A percentile compares a stretch with the other conserved stretches of the same genome.
Evolutionary conservation across 2,888 invertebrate genomes (phyloP).

Genomic region (Metallyticus violacea): DNA sequence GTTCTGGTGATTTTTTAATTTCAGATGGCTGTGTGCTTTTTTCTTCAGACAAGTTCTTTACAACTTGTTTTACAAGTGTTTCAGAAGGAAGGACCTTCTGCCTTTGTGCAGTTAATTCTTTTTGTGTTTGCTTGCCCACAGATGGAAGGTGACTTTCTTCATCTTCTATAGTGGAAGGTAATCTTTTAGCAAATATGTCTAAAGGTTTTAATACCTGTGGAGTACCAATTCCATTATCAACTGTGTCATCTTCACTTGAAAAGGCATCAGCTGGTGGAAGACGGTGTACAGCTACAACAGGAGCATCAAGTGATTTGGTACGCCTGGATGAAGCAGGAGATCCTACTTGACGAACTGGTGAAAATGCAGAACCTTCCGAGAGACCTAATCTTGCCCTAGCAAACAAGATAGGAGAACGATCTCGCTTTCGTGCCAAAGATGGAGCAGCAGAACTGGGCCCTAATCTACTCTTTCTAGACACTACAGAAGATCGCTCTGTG

Average conservation of each 20-base stretch:
- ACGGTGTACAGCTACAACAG: slow-evolving; percentile 75
- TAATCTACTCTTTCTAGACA: not conserved
- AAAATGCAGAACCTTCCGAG: slow-evolving; percentile 79
- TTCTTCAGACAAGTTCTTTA: not conserved
- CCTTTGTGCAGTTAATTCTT: not conserved
- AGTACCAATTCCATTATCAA: slow-evolving; percentile 61
- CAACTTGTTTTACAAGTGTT: not conserved
- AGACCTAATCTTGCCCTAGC: slow-evolving; percentile 76
- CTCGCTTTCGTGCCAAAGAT: slow-evolving; percentile 55
- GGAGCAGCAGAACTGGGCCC: not conserved
- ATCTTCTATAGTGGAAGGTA: slow-evolving; percentile 5
- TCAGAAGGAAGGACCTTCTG: not conserved
- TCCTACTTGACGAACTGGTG: slow-evolving; percentile 67
- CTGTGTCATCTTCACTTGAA: slow-evolving; percentile 85
- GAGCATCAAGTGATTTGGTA: slow-evolving; percentile 81
- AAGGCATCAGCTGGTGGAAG: slow-evolving; percentile 81
- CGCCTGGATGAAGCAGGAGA: slow-evolving; percentile 73
- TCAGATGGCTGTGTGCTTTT: not conserved
- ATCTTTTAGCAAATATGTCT: not conserved
- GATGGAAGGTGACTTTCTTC: not conserved
- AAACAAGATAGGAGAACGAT: slow-evolving; percentile 74
- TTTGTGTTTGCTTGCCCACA: not conserved
- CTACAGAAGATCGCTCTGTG: not conserved
- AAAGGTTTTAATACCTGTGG: not conserved
- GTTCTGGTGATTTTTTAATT: not conserved